Evolutionary conservation across 2,113 vertebrate species (phyloP).

Genomic region (Apaloderma vittatum): DNA sequence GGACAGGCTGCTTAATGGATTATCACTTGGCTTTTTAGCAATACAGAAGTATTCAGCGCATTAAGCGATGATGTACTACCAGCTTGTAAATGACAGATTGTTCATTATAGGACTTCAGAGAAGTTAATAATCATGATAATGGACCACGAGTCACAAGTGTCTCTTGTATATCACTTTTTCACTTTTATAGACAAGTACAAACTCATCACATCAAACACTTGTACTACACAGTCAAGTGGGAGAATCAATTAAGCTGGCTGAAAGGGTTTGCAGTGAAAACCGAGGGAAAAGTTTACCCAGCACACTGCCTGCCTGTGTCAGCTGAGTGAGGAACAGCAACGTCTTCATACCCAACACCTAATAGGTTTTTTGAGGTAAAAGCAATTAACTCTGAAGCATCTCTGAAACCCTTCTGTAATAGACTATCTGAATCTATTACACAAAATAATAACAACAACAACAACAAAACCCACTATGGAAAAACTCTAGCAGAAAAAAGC

Average conservation of each 20-base stretch:
- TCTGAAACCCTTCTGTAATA: no score
- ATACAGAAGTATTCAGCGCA: not conserved
- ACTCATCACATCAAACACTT: constrained; percentile 31
- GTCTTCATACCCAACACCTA: not conserved
- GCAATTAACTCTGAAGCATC: not conserved
- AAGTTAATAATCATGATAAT: constrained; percentile 64
- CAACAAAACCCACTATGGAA: not conserved
- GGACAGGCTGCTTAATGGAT: constrained; percentile 2
- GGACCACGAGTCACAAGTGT: not conserved
- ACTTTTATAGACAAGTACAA: constrained; percentile 51
- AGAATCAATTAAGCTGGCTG: not conserved
- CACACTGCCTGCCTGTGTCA: not conserved
- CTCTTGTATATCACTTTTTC: constrained; percentile 56
- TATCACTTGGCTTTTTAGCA: not conserved
- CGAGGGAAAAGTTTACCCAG: not conserved
- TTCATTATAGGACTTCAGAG: constrained; percentile 22
- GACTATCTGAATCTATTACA: no score
- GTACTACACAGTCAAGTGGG: not conserved
- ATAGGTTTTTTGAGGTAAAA: not conserved
- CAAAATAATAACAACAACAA: not conserved
- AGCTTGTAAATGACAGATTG: constrained; percentile 24
- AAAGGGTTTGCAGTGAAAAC: not conserved
- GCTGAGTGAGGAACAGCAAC: not conserved
- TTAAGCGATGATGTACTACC: not conserved
- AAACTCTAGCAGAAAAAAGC: not conserved